Conservation (phyloP, 2,888 invertebrate species). For the Fragum sueziense region DNA sequence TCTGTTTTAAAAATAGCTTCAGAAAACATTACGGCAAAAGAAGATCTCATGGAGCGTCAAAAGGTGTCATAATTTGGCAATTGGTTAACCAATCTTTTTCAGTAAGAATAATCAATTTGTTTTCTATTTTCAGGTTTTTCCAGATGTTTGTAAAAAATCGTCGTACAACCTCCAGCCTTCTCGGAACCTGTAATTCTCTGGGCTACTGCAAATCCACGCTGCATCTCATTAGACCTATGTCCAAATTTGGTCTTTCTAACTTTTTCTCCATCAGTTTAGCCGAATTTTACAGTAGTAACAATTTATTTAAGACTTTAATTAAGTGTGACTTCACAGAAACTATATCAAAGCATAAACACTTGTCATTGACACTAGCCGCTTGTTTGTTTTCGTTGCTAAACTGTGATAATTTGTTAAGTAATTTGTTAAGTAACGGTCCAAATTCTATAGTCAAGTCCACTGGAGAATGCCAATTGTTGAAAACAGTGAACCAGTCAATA, state of each 20-base stretch:
- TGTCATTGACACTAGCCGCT: neutral
- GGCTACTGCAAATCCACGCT: conserved; percentile 48
- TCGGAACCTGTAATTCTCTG: conserved; percentile 8
- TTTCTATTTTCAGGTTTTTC: conserved; percentile 56
- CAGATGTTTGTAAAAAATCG: conserved; percentile 48
- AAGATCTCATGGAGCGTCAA: no score
- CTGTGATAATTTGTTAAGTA: neutral
- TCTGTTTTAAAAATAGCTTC: no score
- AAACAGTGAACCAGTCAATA: conserved; percentile 28
- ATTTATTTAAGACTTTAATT: conserved; percentile 54
- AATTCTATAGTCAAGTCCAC: neutral
- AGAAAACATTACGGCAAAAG: no score
- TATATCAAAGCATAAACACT: conserved; percentile 17
- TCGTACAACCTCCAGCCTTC: conserved; percentile 7
- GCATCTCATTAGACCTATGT: conserved; percentile 75
- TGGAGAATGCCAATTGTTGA: conserved; percentile 50
- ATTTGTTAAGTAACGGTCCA: neutral
- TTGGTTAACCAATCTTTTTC: no score
- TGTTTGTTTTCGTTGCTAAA: neutral
- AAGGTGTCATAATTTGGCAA: no score
- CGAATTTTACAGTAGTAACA: conserved; percentile 75
- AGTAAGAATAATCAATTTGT: no score
- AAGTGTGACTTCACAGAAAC: neutral
- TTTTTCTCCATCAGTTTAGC: conserved; percentile 74
- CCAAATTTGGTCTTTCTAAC: conserved; percentile 73